Evolutionary conservation across 1,140 invertebrate genomes (phyloP), one percentile per base, ranked within the genome.

Genomic region (Plectrocnemia conspersa): DNA sequence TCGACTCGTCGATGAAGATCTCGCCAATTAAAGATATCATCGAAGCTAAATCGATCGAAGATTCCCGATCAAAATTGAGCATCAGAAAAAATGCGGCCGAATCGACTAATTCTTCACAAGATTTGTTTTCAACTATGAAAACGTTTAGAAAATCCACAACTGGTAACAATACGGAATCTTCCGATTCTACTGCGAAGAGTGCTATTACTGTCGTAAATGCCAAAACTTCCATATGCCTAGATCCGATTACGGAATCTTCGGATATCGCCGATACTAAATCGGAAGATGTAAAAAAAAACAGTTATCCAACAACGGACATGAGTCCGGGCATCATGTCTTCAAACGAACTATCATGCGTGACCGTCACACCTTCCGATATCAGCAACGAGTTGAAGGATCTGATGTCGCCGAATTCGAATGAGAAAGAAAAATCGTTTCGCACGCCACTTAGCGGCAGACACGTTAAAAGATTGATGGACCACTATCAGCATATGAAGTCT

Each of bases 301-400:
- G 52, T 35, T 44, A 21, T 15, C 7, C 7, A 33, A 19, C 9
- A 32, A 22, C 13, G 29, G 36, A 49, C 7, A 22, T 35, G 40
- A 52, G 49, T 52, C 50, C 50, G 1, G 19, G 50, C 10, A 29
- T 44, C 2, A 16, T 42, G 16, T 42, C 47, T 5, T 18, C 25
- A 42, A 6, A 29, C 19, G 11, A 52, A n/a, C 15, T 29, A 25
- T 29, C 3, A 25, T 1, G 42, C 9, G 4, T 16, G n/a, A n/a
- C n/a, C 2, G 23, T 61, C 2, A 54, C 59, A 1, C 47, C 55
- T 2, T 61, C 59, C 0, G 59, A 61, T 16, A 35, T 52, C 0
- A 58, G 59, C 32, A 57, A 50, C 35, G 59, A 61, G 29, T 15
- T 61, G n/a, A 57, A 52, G 33, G 52, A 53, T 22, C 23, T 57